Percentiles rank a stretch among this genome's conserved stretches.
Conservation (phyloP, 2,113 vertebrate species). For the Puntigrus tetrazona region DNA sequence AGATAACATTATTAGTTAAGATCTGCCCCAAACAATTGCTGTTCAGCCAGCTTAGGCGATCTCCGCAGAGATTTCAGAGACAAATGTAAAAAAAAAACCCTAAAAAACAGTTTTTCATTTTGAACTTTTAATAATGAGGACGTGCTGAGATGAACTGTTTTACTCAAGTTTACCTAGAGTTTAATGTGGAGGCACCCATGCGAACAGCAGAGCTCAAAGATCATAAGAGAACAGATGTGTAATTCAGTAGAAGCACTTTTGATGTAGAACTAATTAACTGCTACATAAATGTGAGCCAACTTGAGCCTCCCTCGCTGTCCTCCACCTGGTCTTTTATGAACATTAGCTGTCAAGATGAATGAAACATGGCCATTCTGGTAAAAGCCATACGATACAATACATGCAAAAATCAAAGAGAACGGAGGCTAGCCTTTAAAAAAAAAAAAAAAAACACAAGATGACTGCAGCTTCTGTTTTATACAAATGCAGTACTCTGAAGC, state of each 20-base stretch:
- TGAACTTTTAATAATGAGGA: conserved; percentile 15
- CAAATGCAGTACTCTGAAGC: neutral
- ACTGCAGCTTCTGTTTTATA: neutral
- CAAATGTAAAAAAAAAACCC: neutral
- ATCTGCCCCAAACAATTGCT: conserved; percentile 65
- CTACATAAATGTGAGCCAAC: conserved; percentile 2
- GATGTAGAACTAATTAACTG: conserved; percentile 22
- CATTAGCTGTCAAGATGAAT: neutral
- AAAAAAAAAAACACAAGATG: neutral
- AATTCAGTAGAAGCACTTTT: conserved; percentile 12
- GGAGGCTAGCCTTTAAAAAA: neutral
- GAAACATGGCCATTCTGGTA: neutral
- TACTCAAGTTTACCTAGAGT: neutral
- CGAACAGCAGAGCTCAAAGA: neutral
- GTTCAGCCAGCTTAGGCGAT: conserved; percentile 57
- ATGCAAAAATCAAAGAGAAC: neutral
- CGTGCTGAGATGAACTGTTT: neutral
- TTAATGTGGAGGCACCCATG: neutral
- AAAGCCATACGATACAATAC: neutral
- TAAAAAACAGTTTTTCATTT: neutral
- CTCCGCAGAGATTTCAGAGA: conserved; percentile 32
- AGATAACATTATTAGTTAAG: conserved; percentile 70
- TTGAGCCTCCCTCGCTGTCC: neutral
- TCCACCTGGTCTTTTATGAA: conserved; percentile 2
- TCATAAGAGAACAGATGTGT: conserved; percentile 5